Conservation (phyloP, 2,797 vertebrate genomes). For the Gymnoscopelus braueri region DNA sequence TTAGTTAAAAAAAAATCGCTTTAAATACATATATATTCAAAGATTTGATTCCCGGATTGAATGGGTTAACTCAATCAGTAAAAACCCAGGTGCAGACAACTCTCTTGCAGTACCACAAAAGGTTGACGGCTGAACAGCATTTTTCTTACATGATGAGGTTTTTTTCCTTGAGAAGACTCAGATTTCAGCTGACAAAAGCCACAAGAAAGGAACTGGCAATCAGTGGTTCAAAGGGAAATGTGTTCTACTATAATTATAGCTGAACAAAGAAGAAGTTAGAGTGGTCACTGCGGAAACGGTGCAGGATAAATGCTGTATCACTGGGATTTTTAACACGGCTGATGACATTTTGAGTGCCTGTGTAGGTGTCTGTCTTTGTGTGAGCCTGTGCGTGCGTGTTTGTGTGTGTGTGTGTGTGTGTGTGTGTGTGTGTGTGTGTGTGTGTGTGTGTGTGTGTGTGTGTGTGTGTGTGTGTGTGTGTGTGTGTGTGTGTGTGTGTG, state of each 20-base stretch:
- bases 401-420: background rate
- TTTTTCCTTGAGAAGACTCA: constrained; percentile 6
- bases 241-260: background rate
- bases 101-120: background rate
- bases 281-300: background rate
- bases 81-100: too few relatives aligned
- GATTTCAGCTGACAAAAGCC: background rate
- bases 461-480: too few relatives aligned
- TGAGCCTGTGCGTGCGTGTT: background rate
- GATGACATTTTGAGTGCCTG: constrained; percentile 13
- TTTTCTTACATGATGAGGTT: constrained; percentile 12
- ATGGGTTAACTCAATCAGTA: too few relatives aligned
- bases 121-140: background rate
- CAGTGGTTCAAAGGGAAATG: background rate
- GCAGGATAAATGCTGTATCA: constrained; percentile 28
- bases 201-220: background rate
- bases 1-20: too few relatives aligned
- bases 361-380: constrained; percentile 25
- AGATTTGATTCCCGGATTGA: too few relatives aligned
- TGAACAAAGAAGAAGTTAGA: background rate
- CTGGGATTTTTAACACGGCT: constrained; percentile 44
- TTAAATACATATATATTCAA: too few relatives aligned
- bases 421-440: too few relatives aligned
- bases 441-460: too few relatives aligned
- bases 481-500: too few relatives aligned